Evolutionary conservation across 2,888 invertebrate genomes (phyloP).

Genomic region (Smittia aterrima): DNA sequence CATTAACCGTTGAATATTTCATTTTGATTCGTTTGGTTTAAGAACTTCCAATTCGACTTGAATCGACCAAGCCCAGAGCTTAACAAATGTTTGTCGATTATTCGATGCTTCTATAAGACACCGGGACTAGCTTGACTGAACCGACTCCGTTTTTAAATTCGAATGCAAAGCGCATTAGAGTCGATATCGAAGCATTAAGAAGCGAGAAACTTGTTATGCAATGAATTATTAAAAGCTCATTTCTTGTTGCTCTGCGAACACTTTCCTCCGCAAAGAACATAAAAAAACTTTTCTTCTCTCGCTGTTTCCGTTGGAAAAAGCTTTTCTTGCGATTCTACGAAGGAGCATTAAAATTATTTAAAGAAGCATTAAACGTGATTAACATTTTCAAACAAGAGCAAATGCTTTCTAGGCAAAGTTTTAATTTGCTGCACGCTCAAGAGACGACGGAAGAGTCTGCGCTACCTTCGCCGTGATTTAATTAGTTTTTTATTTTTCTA

Average conservation of each 20-base stretch:
- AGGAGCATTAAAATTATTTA: not conserved
- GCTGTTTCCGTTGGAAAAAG: not conserved
- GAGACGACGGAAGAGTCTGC: not conserved
- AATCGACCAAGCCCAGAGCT: too few relatives aligned
- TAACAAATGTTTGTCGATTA: too few relatives aligned
- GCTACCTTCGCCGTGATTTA: not conserved
- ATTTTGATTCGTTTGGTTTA: not conserved
- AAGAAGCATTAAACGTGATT: slow-evolving; percentile 1
- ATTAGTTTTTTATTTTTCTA: not conserved
- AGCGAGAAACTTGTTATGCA: slow-evolving; percentile 9
- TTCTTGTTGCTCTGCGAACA: not conserved
- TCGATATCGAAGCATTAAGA: not conserved
- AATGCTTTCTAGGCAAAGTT: not conserved
- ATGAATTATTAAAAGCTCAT: slow-evolving; percentile 35
- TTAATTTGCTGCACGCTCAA: not conserved
- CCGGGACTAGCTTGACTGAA: too few relatives aligned
- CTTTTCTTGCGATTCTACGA: not conserved
- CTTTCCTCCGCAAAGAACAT: not conserved
- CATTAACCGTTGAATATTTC: not conserved
- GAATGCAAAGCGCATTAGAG: not conserved
- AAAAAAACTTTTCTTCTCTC: not conserved
- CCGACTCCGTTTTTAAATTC: not conserved
- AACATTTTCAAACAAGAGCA: not conserved
- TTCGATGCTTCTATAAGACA: too few relatives aligned
- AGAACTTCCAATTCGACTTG: not conserved